These are phyloP conservation scores for Uromys caudimaculatus DNA, from an alignment of 2,797 vertebrate genomes.

Conservation along the genomic window DNA sequence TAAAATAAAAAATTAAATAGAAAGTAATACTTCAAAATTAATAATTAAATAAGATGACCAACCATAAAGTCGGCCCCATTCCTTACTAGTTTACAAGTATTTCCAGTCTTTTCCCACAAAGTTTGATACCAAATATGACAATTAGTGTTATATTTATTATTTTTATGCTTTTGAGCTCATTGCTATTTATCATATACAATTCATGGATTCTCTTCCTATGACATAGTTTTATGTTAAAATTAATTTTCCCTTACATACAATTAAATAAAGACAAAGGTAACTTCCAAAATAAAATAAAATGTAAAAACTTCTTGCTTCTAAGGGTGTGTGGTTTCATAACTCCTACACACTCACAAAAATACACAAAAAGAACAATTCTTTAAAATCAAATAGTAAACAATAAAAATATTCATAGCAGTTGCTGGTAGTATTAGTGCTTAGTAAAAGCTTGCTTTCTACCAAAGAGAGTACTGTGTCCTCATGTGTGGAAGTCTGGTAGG, in stretches of 20 bases:
- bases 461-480: neutral
- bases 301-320: neutral
- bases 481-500: neutral
- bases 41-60: neutral
- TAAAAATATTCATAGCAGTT: neutral
- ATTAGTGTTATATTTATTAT: neutral
- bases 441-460: neutral
- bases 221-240: neutral
- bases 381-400: neutral
- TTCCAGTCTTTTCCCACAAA: neutral
- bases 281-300: neutral
- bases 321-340: neutral
- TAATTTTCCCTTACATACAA: neutral
- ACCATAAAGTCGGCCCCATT: neutral
- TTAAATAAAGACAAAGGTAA: neutral
- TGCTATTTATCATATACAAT: neutral
- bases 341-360: neutral
- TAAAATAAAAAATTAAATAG: neutral
- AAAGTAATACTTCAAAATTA: constrained; percentile 1
- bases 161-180: neutral
- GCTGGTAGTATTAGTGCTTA: neutral
- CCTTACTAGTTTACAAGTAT: neutral
- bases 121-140: neutral
- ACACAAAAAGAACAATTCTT: neutral
- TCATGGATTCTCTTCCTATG: neutral